Conservation (phyloP, 2,113 vertebrate species). For the Madoqua kirkii region DNA sequence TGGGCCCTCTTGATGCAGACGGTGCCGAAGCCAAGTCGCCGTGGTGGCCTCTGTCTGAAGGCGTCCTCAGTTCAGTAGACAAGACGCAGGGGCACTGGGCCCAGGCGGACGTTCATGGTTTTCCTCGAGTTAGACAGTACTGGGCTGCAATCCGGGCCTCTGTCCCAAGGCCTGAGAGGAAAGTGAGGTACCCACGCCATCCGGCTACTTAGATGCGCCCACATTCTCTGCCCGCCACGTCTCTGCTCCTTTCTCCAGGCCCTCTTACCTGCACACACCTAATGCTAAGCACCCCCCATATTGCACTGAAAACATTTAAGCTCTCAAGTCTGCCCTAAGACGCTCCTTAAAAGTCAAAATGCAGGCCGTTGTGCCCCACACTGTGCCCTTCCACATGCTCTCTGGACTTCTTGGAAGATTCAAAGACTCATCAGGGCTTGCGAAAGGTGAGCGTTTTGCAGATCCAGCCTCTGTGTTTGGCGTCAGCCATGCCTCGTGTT, state of each 20-base stretch:
- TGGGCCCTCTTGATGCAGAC: not conserved
- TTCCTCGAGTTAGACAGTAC: not conserved
- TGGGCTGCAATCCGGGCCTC: not conserved
- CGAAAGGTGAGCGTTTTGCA: not conserved
- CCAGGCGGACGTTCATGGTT: not conserved
- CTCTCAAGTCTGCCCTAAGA: not conserved
- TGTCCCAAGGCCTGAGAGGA: not conserved
- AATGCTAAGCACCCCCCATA: not conserved
- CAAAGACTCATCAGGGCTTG: conserved; percentile 39
- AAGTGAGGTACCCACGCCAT: not conserved
- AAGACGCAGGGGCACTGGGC: not conserved
- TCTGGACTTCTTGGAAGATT: conserved; percentile 50
- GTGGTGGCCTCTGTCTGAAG: not conserved
- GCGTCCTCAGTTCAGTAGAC: fast-evolving
- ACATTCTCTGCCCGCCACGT: not conserved
- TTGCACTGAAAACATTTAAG: not conserved
- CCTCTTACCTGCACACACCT: not conserved
- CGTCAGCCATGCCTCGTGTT: fast-evolving
- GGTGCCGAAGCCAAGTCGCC: not conserved
- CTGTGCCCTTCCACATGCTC: not conserved
- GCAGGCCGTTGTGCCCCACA: not conserved
- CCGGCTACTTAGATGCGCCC: not conserved
- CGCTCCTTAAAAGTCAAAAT: not conserved
- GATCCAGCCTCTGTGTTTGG: not conserved
- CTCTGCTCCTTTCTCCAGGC: not conserved